phyloP scores from a whole-genome alignment of 2,797 vertebrate species.

The Austrolebias charrua region DNA sequence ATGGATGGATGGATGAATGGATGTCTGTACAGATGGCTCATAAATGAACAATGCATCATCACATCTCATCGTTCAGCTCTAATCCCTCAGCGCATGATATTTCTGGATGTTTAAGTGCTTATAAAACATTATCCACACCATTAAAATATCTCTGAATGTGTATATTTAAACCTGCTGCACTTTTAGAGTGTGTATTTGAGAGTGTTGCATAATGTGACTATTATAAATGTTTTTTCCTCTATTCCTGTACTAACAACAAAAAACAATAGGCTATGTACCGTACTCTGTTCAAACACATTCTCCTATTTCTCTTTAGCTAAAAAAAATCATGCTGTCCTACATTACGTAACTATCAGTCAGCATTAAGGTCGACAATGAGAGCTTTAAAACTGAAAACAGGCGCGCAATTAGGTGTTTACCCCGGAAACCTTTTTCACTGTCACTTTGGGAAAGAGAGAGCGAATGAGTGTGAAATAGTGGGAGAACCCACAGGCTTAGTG shows the following conservation, averaged over 20 bases:
- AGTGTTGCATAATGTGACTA: constrained; percentile 64
- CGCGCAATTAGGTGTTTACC: constrained; percentile 70
- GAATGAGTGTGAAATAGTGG: constrained; percentile 23
- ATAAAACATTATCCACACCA: constrained; percentile 50
- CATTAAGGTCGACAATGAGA: constrained; percentile 62
- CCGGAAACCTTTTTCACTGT: constrained; percentile 59
- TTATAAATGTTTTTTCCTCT: constrained; percentile 44
- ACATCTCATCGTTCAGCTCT: constrained; percentile 6
- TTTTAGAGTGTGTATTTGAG: constrained; percentile 44
- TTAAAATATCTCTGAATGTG: constrained; percentile 44
- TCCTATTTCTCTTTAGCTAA: constrained; percentile 55
- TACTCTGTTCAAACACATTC: constrained; percentile 53
- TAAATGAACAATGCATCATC: constrained; percentile 12
- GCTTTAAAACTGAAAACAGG: constrained; percentile 62
- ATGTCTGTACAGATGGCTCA: constrained; percentile 3
- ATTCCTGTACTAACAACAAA: constrained; percentile 48
- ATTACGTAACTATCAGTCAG: constrained; percentile 69
- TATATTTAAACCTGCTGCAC: constrained; percentile 57
- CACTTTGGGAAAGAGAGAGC: constrained; percentile 22
- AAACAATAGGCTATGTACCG: constrained; percentile 54
- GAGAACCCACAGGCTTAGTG: constrained; percentile 45
- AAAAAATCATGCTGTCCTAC: constrained; percentile 62
- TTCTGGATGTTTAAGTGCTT: constrained; percentile 54
- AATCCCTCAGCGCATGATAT: constrained; percentile 31
- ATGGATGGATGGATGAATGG: background rate